Evolutionary conservation across 2,888 invertebrate species (phyloP), one percentile per base, ranked within the genome.

Genomic region (Dynastes tityus): DNA sequence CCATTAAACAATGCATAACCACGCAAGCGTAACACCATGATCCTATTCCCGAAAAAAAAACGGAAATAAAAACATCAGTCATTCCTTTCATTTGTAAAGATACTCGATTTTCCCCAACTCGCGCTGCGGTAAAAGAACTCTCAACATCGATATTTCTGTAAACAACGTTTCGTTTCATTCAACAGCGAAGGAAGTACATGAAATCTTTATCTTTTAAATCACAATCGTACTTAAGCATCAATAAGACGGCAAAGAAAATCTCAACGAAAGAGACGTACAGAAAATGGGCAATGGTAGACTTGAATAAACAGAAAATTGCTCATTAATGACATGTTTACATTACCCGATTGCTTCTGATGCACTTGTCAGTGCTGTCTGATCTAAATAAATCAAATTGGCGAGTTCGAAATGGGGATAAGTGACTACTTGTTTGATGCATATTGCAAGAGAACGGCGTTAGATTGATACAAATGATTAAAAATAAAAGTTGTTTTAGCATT

Each of bases 271-370:
- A 58, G 9, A 0, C 5, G n/a, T 11, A 13, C 8, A 22, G 55
- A 58, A 27, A 22, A 16, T 16, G n/a, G 55, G 22, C 3, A 22
- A 22, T 22, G 3, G 55, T 45, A 45, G 22, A 58, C 37, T 9
- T 4, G 63, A 67, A 40, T 8, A 67, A 45, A 45, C 9, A 67
- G 65, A 67, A 67, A 67, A 22, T 13, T 16, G 40, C 65, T 67
- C 65, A n/a, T 45, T 45, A 49, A 67, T 67, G 45, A 37, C 45
- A 45, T 67, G 65, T 67, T 67, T 67, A 67, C 65, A 22, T 67
- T 67, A 67, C 22, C 22, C 16, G 65, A 49, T 67, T 49, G 45
- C 45, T 67, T 16, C 16, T 45, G 65, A 67, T 67, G 45, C 45
- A 45, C 65, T 67, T 67, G 65, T 67, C 45, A n/a, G 45, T 22